A percentile compares a stretch with the other conserved stretches of the same genome.
These are phyloP conservation scores for Lapara coniferarum DNA, from an alignment of 2,888 invertebrate species.

Conservation along the genomic window DNA sequence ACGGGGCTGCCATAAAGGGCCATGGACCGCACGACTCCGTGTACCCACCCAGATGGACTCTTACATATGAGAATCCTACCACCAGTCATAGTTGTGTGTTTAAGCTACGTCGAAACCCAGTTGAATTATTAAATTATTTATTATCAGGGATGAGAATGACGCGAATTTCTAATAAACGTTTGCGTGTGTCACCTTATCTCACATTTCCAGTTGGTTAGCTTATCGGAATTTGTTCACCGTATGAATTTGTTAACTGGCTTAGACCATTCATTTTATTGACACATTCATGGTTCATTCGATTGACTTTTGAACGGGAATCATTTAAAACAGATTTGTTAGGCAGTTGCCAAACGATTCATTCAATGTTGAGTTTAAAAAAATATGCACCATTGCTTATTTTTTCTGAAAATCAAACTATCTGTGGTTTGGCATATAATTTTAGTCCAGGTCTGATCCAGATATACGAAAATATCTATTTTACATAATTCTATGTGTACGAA, in stretches of 20 bases:
- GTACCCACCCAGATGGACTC: too few relatives aligned
- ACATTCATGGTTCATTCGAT: conserved; percentile 25
- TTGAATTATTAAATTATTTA: conserved; percentile 3
- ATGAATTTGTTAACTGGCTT: conserved; percentile 63
- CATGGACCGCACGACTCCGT: too few relatives aligned
- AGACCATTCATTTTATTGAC: conserved; percentile 57
- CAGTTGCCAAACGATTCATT: not conserved
- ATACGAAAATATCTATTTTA: not conserved
- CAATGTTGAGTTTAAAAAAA: not conserved
- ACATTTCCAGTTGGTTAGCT: conserved; percentile 65
- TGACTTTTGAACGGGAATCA: conserved; percentile 4
- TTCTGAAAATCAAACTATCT: not conserved
- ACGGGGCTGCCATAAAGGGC: too few relatives aligned
- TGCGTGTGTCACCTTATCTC: conserved; percentile 62
- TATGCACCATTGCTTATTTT: not conserved
- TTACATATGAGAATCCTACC: too few relatives aligned
- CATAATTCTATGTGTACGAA: not conserved
- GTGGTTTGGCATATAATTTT: too few relatives aligned
- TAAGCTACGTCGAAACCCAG: too few relatives aligned
- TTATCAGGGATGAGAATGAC: conserved; percentile 31
- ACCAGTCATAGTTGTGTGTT: not conserved
- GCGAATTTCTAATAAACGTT: conserved; percentile 36
- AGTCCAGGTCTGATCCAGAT: too few relatives aligned
- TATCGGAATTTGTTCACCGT: conserved; percentile 54
- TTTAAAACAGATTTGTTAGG: not conserved